phyloP scores from a whole-genome alignment of 2,113 vertebrate genomes.

The Corydoras maculifer region DNA sequence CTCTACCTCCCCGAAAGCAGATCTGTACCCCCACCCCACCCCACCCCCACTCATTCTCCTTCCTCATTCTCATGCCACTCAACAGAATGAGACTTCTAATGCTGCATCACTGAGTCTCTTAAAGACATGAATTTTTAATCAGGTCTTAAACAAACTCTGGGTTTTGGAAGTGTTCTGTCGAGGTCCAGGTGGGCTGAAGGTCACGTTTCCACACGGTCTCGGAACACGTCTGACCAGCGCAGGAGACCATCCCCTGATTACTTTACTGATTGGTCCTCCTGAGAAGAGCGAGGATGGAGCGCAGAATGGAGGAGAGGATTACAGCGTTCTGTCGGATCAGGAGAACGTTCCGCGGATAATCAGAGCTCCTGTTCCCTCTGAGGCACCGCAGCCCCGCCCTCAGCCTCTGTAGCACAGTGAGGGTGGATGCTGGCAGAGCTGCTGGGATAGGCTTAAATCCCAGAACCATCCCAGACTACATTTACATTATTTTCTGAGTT shows the following conservation, averaged over 20 bases:
- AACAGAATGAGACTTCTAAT: neutral
- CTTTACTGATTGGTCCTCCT: constrained; percentile 36
- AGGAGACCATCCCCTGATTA: constrained; percentile 23
- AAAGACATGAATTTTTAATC: constrained; percentile 27
- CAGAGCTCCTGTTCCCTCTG: constrained; percentile 20
- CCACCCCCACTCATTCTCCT: neutral
- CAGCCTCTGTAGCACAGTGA: constrained; percentile 6
- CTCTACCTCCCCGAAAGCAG: too few relatives aligned
- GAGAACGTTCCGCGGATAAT: constrained; percentile 17
- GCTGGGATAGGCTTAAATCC: too few relatives aligned
- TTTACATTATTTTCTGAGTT: too few relatives aligned
- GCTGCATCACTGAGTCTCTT: neutral
- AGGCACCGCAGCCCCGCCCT: neutral
- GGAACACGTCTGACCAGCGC: constrained; percentile 8
- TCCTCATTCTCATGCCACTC: neutral
- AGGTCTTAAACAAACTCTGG: constrained; percentile 1
- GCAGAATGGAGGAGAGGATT: constrained; percentile 13
- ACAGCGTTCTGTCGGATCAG: neutral
- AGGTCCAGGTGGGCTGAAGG: constrained; percentile 1
- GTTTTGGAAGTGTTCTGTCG: constrained; percentile 9
- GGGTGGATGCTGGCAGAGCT: constrained; percentile 10
- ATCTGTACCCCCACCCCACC: constrained; percentile 26
- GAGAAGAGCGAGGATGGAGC: constrained; percentile 11
- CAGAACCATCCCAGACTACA: too few relatives aligned
- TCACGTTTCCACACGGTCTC: constrained; percentile 22